Evolutionary conservation across 2,888 invertebrate genomes (phyloP).

Genomic region (Phymatocera aterrima): DNA sequence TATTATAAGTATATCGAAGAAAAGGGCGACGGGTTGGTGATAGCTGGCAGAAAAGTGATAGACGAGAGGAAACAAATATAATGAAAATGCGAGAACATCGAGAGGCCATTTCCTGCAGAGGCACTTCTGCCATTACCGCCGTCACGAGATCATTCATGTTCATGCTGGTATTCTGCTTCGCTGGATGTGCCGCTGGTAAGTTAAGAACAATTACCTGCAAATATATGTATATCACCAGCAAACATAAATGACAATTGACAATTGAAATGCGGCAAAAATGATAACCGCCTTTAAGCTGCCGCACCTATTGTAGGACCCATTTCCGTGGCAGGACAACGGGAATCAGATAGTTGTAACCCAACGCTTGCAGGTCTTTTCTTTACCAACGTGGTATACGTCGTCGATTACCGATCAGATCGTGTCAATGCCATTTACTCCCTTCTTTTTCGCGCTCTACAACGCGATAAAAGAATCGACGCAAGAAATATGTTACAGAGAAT

Average conservation of each 20-base stretch:
- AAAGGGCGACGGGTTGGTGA: background rate
- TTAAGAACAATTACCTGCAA: slow-evolving; percentile 41
- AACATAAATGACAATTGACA: background rate
- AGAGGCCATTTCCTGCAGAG: slow-evolving; percentile 48
- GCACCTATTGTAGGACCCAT: too few species aligned
- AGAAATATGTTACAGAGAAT: too few species aligned
- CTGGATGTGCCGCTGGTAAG: slow-evolving; percentile 80
- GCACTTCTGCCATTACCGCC: slow-evolving; percentile 71
- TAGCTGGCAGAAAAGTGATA: background rate
- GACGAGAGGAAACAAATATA: slow-evolving; percentile 1
- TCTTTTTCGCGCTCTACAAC: too few species aligned
- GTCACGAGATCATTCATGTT: slow-evolving; percentile 66
- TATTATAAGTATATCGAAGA: background rate
- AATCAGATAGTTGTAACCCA: too few species aligned
- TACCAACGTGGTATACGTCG: too few species aligned
- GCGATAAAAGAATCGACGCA: too few species aligned
- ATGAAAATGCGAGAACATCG: slow-evolving; percentile 57
- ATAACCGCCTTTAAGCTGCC: too few species aligned
- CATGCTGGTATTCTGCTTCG: slow-evolving; percentile 78
- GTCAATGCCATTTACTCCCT: too few species aligned
- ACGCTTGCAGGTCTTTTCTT: too few species aligned
- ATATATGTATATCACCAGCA: background rate
- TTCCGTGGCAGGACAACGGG: too few species aligned
- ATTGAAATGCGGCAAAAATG: too few species aligned
- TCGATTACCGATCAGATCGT: too few species aligned